phyloP scores from a whole-genome alignment of 2,888 invertebrate genomes.

The Tachina lurida region DNA sequence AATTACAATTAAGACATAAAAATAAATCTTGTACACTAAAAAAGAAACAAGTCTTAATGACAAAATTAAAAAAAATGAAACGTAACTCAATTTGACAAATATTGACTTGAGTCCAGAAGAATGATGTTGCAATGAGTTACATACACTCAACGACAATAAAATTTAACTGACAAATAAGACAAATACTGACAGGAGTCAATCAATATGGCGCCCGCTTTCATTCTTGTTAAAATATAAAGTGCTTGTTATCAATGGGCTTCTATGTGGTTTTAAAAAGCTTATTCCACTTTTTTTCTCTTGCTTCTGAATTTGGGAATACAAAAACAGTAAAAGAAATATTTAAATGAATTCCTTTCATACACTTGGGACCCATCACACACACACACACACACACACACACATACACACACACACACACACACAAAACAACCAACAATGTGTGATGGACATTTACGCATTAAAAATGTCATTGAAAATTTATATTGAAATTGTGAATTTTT shows the following conservation, averaged over 20 bases:
- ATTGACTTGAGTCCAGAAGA: conserved; percentile 6
- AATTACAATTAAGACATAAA: conserved; percentile 23
- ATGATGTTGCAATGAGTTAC: conserved; percentile 13
- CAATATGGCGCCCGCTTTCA: conserved; percentile 72
- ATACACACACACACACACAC: conserved; percentile 67
- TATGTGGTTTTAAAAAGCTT: conserved; percentile 30
- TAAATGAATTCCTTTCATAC: conserved; percentile 62
- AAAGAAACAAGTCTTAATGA: too few relatives aligned
- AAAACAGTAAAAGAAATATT: conserved; percentile 51
- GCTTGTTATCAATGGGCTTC: not conserved
- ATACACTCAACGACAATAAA: conserved; percentile 54
- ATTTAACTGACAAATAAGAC: conserved; percentile 81
- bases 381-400: too few relatives aligned
- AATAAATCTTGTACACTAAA: not conserved
- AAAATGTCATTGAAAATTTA: conserved; percentile 80
- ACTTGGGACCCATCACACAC: conserved; percentile 68
- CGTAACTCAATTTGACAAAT: not conserved
- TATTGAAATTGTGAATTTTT: conserved; percentile 72
- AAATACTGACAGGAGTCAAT: conserved; percentile 82
- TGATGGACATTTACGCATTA: conserved; percentile 80
- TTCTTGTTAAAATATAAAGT: conserved; percentile 23
- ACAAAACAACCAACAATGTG: conserved; percentile 71
- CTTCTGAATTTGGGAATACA: not conserved
- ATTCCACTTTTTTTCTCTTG: conserved; percentile 7
- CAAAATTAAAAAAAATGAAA: conserved; percentile 1